Evolutionary conservation across 2,797 vertebrate genomes (phyloP).

Genomic region (Tangara arthus): DNA sequence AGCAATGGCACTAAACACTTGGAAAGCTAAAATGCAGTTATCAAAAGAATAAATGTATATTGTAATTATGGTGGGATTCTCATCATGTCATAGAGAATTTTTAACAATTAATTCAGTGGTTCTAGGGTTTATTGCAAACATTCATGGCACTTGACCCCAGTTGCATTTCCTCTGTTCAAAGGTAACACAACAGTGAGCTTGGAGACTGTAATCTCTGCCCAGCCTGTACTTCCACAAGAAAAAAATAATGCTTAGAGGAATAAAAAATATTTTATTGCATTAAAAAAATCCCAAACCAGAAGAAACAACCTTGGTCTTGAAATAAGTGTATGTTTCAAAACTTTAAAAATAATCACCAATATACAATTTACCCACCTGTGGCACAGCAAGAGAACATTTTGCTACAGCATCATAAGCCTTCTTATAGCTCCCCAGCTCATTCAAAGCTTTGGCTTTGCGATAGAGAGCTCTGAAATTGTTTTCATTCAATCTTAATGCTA

Average conservation of each 20-base stretch:
- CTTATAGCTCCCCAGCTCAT: conserved; percentile 85
- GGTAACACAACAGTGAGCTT: neutral
- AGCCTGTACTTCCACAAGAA: neutral
- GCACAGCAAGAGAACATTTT: conserved; percentile 92
- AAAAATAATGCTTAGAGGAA: neutral
- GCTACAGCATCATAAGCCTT: conserved; percentile 94
- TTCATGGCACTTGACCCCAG: neutral
- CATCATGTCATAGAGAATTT: neutral
- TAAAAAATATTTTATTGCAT: neutral
- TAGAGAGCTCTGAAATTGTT: conserved; percentile 91
- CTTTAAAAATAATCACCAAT: neutral
- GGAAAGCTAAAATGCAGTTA: neutral
- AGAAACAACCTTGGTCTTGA: neutral
- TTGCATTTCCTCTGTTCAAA: neutral
- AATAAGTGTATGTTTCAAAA: neutral
- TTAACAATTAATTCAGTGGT: neutral
- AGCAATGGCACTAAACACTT: neutral
- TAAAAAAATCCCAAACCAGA: neutral
- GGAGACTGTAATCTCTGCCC: neutral
- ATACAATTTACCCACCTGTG: conserved; percentile 80
- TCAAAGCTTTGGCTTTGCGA: conserved; percentile 89
- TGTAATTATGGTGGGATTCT: neutral
- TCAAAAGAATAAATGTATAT: neutral
- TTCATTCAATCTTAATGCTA: conserved; percentile 86
- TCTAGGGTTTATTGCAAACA: neutral